Evolutionary conservation across 2,797 vertebrate species (phyloP).

Genomic region (Dicrostonyx torquatus): DNA sequence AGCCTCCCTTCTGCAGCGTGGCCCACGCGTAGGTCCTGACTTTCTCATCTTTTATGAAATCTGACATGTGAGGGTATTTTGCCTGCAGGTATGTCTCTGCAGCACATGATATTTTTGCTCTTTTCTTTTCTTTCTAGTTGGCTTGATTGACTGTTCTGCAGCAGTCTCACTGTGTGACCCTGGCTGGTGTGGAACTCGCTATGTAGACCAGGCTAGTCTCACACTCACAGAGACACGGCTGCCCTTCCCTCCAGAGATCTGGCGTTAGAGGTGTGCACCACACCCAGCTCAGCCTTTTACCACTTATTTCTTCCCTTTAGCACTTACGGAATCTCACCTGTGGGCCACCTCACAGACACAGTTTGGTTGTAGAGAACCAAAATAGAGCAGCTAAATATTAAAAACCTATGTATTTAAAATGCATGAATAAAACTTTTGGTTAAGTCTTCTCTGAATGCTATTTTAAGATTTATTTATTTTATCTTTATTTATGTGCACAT

Average conservation of each 20-base stretch:
- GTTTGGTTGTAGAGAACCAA: neutral
- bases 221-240: neutral
- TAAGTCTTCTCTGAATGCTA: neutral
- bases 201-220: neutral
- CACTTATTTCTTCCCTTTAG: neutral
- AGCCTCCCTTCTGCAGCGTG: neutral
- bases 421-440: constrained; percentile 1
- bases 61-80: neutral
- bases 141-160: neutral
- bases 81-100: neutral
- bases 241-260: neutral
- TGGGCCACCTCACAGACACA: neutral
- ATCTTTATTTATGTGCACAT: neutral
- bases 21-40: neutral
- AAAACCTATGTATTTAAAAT: constrained; percentile 14
- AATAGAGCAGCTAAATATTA: neutral
- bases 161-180: neutral
- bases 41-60: neutral
- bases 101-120: neutral
- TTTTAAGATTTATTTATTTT: neutral
- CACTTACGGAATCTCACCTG: neutral
- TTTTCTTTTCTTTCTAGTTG: neutral
- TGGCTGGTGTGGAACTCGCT: neutral
- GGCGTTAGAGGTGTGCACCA: neutral
- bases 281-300: neutral